A percentile compares a stretch with the other conserved stretches of the same genome.
phyloP scores from a whole-genome alignment of 2,888 invertebrate genomes.

The Chrysotoxum bicinctum region DNA sequence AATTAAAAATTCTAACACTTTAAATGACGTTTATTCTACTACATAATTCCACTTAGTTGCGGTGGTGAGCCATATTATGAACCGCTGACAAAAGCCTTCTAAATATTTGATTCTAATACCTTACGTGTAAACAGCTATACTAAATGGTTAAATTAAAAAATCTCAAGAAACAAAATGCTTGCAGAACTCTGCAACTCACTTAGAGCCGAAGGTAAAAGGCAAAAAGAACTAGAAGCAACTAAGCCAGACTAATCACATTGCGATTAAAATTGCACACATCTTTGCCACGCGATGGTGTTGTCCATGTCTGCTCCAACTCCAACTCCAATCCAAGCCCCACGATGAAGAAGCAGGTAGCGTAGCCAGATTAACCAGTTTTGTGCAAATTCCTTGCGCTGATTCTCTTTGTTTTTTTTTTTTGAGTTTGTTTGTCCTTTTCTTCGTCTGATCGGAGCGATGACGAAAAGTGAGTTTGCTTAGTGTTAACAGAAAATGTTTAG shows the following conservation, averaged over 20 bases:
- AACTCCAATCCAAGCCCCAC: not conserved
- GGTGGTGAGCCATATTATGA: too few relatives aligned
- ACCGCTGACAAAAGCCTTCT: too few relatives aligned
- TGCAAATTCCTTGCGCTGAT: conserved; percentile 31
- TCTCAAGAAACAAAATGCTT: not conserved
- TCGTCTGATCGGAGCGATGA: not conserved
- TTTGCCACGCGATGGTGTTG: conserved; percentile 43
- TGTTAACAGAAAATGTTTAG: conserved; percentile 27
- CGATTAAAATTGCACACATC: conserved; percentile 62
- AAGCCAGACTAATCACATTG: conserved; percentile 32
- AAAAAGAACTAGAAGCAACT: conserved; percentile 33
- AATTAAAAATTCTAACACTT: too few relatives aligned
- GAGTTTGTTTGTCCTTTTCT: not conserved
- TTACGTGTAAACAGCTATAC: too few relatives aligned
- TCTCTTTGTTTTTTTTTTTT: conserved; percentile 1
- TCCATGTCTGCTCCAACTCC: not conserved
- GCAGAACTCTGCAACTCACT: not conserved
- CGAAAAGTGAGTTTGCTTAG: conserved; percentile 6
- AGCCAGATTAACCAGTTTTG: conserved; percentile 61
- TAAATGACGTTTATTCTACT: too few relatives aligned
- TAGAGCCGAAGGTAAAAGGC: not conserved
- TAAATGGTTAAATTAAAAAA: not conserved
- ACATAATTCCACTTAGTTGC: too few relatives aligned
- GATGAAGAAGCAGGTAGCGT: conserved; percentile 1
- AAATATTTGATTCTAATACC: too few relatives aligned